Evolutionary conservation across 2,797 vertebrate species (phyloP).

Genomic region (Takifugu rubripes): DNA sequence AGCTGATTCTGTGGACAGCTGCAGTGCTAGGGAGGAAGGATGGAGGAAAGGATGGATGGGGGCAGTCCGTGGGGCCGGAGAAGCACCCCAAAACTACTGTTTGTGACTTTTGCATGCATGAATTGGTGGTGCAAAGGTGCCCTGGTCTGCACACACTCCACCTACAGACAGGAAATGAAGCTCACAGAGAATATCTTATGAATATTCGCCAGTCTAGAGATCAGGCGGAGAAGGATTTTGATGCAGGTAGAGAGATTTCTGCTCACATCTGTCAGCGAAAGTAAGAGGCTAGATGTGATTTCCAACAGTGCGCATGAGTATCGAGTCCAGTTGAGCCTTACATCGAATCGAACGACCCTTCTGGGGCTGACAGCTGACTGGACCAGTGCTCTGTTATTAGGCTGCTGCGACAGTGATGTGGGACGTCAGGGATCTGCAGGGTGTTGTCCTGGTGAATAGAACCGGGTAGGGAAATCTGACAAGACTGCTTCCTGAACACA

Average conservation of each 20-base stretch:
- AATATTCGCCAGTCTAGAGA: too few relatives aligned
- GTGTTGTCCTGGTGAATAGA: conserved; percentile 29
- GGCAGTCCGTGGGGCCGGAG: background rate
- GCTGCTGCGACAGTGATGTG: conserved; percentile 15
- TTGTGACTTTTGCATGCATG: background rate
- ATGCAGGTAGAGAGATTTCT: too few relatives aligned
- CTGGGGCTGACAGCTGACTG: conserved; percentile 30
- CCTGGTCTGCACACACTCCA: background rate
- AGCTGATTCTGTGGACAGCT: conserved; percentile 10
- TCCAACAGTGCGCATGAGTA: background rate
- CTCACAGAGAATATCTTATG: too few relatives aligned
- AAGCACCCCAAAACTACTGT: background rate
- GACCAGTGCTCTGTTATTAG: conserved; percentile 17
- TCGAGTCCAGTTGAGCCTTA: too few relatives aligned
- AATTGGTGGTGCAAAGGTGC: background rate
- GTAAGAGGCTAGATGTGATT: background rate
- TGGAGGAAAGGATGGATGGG: background rate
- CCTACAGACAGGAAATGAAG: background rate
- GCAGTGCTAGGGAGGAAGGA: background rate
- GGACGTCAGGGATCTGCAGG: conserved; percentile 13
- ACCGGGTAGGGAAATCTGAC: conserved; percentile 25
- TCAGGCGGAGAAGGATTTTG: too few relatives aligned
- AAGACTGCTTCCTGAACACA: background rate
- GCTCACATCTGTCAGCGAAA: too few relatives aligned
- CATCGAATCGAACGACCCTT: conserved; percentile 1